Evolutionary conservation across 1,140 invertebrate genomes (phyloP).

Genomic region (Drosophila lacteicornis): DNA sequence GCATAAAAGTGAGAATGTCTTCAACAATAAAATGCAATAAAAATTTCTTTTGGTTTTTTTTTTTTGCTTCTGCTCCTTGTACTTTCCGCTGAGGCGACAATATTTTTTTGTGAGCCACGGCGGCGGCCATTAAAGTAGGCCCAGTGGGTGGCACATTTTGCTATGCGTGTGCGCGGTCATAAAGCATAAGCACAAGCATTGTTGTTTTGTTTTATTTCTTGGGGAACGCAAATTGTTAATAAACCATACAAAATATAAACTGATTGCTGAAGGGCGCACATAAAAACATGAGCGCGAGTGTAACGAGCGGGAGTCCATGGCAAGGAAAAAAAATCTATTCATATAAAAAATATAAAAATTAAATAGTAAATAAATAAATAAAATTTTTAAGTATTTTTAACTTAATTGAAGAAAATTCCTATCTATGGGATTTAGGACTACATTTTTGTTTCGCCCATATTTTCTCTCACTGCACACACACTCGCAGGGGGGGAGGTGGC

Average conservation of each 20-base stretch:
- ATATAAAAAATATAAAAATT: background rate
- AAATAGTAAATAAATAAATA: background rate
- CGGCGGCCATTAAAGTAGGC: conserved; percentile 25
- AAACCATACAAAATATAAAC: conserved; percentile 69
- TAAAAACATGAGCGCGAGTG: conserved; percentile 46
- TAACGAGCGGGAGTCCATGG: background rate
- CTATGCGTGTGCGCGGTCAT: conserved; percentile 18
- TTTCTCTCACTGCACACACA: conserved; percentile 4
- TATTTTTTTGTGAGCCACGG: conserved; percentile 39
- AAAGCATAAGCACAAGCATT: conserved; percentile 57
- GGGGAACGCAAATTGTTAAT: conserved; percentile 63
- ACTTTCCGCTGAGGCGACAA: conserved; percentile 53
- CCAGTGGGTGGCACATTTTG: conserved; percentile 8
- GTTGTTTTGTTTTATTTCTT: conserved; percentile 32
- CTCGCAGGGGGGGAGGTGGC: background rate
- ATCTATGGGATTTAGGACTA: background rate
- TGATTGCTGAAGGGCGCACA: conserved; percentile 48
- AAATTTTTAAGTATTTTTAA: background rate
- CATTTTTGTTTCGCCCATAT: background rate
- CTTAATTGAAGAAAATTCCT: background rate
- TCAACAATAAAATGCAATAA: conserved; percentile 64
- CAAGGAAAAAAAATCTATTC: background rate
- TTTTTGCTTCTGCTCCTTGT: conserved; percentile 14
- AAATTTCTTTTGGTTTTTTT: conserved; percentile 9
- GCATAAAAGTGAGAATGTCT: conserved; percentile 54